Evolutionary conservation across 2,888 invertebrate genomes (phyloP), one percentile per base, ranked within the genome.

Genomic region (Rhyacophila evoluta): DNA sequence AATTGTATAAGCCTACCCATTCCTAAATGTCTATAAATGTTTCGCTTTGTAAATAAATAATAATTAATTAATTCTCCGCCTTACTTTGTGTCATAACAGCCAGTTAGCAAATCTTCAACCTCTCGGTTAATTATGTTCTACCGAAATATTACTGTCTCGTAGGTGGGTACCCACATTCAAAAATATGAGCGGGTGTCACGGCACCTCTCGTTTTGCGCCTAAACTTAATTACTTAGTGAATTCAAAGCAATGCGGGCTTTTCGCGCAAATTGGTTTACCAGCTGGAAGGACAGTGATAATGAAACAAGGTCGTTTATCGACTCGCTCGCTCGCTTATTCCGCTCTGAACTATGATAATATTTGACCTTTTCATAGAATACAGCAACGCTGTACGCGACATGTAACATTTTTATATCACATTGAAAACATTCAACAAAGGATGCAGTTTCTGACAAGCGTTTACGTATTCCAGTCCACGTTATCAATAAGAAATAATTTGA

Each of bases 271-370:
- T 55, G 25, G 55, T 55, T 55, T 55, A 25, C 55, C 55, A 55
- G 55, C 55, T 55, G 55, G 55, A 55, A 55, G 55, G 55, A 55
- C 55, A 19, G 55, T 55, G 55, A 55, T 55, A 55, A 55, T 55
- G 55, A 25, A 33, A 25, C 55, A 55, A 55, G 55, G 55, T 55
- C 55, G 55, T 55, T 55, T 55, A 55, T 55, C 55, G 55, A 55
- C 12, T 55, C 55, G 55, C 55, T 55, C 55, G 25, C 55, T 55
- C 19, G 4, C 55, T 55, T 19, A 6, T 6, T 33, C 55, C 5
- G n/a, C 55, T 8, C 55, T 25, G 55, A 55, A 19, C 55, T 55
- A 55, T 25, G 55, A 55, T 55, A 55, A 55, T 55, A 55, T 55
- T 55, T 55, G 55, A 55, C 55, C 55, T 55, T 55, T 55, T 55